Conservation (phyloP, 2,888 invertebrate species). For the Euplagia quadripunctaria region DNA sequence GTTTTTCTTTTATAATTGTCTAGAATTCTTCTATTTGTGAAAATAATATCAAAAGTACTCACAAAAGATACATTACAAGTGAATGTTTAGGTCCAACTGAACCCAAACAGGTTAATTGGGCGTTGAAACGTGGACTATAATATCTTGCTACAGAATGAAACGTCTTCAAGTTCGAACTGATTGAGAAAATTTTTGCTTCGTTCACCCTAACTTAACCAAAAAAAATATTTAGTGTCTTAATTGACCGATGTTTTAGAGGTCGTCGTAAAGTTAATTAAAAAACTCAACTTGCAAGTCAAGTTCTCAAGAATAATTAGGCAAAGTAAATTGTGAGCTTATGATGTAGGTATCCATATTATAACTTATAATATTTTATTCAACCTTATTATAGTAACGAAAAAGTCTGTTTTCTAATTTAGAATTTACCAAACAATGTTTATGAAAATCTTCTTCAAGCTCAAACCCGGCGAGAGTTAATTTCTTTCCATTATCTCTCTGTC, state of each 20-base stretch:
- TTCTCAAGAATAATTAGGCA: neutral
- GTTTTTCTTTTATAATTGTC: too few species aligned
- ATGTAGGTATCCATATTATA: neutral
- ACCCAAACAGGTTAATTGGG: neutral
- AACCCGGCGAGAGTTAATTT: neutral
- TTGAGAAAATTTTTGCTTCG: neutral
- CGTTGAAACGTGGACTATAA: neutral
- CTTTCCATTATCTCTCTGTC: too few species aligned
- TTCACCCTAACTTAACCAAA: neutral
- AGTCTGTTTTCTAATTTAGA: neutral
- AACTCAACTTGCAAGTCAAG: neutral
- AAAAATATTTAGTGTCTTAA: neutral
- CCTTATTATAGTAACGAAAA: neutral
- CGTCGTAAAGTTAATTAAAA: neutral
- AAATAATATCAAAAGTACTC: neutral
- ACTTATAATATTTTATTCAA: neutral
- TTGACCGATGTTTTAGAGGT: neutral
- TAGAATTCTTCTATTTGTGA: neutral
- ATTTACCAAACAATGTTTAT: neutral
- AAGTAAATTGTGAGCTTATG: neutral
- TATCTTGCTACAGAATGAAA: neutral
- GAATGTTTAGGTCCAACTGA: neutral
- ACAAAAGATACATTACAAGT: neutral
- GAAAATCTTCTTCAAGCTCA: neutral
- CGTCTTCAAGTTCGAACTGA: neutral